phyloP scores from a whole-genome alignment of 2,888 invertebrate genomes.

The Melanotus villosus region DNA sequence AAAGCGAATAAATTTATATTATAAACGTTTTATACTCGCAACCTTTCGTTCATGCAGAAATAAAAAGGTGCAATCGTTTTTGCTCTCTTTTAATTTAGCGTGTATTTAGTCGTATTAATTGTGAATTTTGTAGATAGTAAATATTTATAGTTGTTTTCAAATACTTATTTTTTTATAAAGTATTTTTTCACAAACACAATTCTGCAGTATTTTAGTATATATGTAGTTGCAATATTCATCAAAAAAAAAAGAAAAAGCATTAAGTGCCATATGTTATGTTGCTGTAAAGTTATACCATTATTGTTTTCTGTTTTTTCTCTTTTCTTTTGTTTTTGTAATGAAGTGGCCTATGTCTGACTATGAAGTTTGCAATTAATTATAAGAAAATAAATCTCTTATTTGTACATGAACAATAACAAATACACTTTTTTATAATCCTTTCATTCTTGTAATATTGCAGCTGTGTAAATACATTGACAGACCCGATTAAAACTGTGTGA shows the following conservation, averaged over 20 bases:
- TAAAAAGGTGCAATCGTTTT: not conserved
- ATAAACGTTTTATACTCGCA: too few relatives aligned
- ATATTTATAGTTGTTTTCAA: slow-evolving; percentile 49
- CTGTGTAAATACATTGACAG: too few relatives aligned
- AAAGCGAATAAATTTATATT: too few relatives aligned
- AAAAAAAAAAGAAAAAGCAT: slow-evolving; percentile 34
- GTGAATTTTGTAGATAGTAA: slow-evolving; percentile 49
- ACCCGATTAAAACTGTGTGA: too few relatives aligned
- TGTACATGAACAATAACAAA: slow-evolving; percentile 45
- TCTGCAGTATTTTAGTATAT: slow-evolving; percentile 47
- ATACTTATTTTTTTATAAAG: slow-evolving; percentile 49
- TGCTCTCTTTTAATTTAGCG: not conserved
- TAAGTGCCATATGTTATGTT: slow-evolving; percentile 44
- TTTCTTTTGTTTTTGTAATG: slow-evolving; percentile 24
- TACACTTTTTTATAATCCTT: slow-evolving; percentile 42
- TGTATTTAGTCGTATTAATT: slow-evolving; percentile 40
- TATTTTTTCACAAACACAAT: slow-evolving; percentile 48
- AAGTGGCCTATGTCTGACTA: slow-evolving; percentile 33
- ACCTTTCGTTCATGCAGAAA: too few relatives aligned
- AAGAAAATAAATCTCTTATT: slow-evolving; percentile 43
- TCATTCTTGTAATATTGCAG: too few relatives aligned
- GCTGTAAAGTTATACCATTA: slow-evolving; percentile 18
- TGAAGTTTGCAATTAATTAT: slow-evolving; percentile 36
- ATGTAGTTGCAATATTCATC: slow-evolving; percentile 40
- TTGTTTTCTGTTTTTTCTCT: slow-evolving; percentile 23